Evolutionary conservation across 2,797 vertebrate species (phyloP), one percentile per base, ranked within the genome.

Genomic region (Stomatorhinus walkeri): DNA sequence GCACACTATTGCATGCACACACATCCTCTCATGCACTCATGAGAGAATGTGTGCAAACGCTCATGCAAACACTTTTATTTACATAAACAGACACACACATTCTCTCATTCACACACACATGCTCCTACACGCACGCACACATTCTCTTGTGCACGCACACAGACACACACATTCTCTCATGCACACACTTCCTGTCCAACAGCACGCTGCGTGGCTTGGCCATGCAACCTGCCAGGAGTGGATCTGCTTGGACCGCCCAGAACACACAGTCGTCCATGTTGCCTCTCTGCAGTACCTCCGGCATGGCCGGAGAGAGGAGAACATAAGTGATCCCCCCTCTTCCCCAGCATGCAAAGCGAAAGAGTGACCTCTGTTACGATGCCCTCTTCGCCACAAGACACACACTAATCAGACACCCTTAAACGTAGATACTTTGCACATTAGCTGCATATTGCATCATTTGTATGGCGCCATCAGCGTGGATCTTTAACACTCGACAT

Each of bases 391-490:
- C 32, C 36, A n/a, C 72, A 43, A 43, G 36, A 79, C 36, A 19
- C 16, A 0, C 72, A 79, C 36, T 5, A 90, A 88, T 90, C 90
- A 7, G 48, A 83, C 90, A 43, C 12, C 36, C 36, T 43, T 43
- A 79, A 79, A 79, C 90, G 89, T 91, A 92, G 90, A 91, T 91
- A 91, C 90, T 90, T 90, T 89, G 85, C 89, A 90, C 90, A 90
- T 91, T 90, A 88, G 84, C 87, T 88, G 90, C 85, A 86, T 79
- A 86, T 85, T 48, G 36, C n/a, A 64, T 48, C 72, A 48, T 54
- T 43, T 7, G 43, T 43, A 22, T 54, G 19, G 40, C 7, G 12
- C 32, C 88, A 19, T 54, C 51, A 5, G 54, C 48, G 7, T 46
- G 28, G 10, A 81, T 36, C 49, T 79, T 84, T 22, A 16, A 32